A percentile compares a stretch with the other conserved stretches of the same genome.
These are phyloP conservation scores for Gracilinanus agilis DNA, from an alignment of 2,113 vertebrate species.

Conservation along the genomic window DNA sequence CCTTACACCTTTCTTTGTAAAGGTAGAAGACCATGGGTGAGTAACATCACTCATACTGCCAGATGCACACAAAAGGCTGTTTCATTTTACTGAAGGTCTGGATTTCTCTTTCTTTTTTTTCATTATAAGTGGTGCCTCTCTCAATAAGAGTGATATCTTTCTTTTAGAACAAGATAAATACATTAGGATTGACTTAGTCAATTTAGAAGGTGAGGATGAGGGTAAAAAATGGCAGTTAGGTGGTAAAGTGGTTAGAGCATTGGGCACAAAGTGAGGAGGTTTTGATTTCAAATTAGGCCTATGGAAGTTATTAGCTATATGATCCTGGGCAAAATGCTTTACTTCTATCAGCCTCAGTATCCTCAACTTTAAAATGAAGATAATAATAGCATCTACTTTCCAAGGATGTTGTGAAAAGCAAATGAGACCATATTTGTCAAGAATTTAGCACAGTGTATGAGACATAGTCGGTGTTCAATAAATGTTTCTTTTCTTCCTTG, in stretches of 20 bases:
- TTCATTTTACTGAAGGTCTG: background rate
- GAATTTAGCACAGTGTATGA: background rate
- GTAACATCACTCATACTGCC: background rate
- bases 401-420: background rate
- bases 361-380: background rate
- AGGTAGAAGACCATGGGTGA: background rate
- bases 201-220: conserved; percentile 44
- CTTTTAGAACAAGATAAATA: background rate
- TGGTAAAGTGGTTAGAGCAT: background rate
- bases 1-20: background rate
- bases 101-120: background rate
- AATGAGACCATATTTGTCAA: background rate
- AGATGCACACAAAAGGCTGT: background rate
- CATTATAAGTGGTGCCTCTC: background rate
- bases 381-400: background rate
- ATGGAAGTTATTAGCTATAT: background rate
- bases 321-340: background rate
- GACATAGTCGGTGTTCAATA: background rate
- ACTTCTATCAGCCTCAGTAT: background rate
- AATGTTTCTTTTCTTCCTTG: background rate
- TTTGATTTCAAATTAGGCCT: background rate
- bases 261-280: background rate
- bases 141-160: background rate
- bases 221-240: background rate
- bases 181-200: conserved; percentile 41